These are phyloP conservation scores for Dipodomys ordii DNA, from an alignment of 2,113 vertebrate species.

Conservation along the genomic window DNA sequence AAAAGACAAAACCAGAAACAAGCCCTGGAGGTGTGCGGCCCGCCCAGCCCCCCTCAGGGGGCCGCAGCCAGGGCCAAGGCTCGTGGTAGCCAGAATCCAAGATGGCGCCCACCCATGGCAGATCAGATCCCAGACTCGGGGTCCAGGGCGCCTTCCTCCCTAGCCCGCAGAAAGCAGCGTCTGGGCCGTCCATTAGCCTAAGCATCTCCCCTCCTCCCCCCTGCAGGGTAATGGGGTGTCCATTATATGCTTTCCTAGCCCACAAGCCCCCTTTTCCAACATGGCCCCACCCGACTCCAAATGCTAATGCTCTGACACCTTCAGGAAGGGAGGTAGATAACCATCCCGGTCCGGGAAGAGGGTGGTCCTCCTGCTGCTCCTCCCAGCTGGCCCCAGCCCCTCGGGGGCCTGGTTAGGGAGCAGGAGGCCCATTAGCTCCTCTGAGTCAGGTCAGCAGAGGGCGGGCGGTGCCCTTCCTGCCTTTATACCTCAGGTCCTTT, in stretches of 20 bases:
- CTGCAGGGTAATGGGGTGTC: fast-evolving
- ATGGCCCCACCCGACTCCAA: background rate
- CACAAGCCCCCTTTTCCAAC: background rate
- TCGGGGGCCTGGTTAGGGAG: background rate
- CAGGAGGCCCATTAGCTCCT: background rate
- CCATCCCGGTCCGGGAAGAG: background rate
- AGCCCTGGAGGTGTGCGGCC: too few species aligned
- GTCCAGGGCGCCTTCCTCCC: fast-evolving
- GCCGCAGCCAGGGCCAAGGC: too few species aligned
- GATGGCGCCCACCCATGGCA: too few species aligned
- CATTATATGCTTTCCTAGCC: background rate
- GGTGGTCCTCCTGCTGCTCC: fast-evolving
- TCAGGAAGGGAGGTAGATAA: too few species aligned
- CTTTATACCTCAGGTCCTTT: background rate
- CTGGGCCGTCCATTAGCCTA: background rate
- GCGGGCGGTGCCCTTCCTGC: background rate
- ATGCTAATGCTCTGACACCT: background rate
- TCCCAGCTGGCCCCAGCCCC: fast-evolving
- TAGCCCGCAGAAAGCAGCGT: fast-evolving
- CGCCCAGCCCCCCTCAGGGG: background rate
- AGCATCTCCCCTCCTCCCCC: background rate
- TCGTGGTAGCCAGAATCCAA: too few species aligned
- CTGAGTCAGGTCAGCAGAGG: background rate
- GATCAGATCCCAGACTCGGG: too few species aligned
- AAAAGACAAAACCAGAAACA: too few species aligned